phyloP scores from a whole-genome alignment of 1,140 invertebrate species.

The Ctenoplectra terminalis region DNA sequence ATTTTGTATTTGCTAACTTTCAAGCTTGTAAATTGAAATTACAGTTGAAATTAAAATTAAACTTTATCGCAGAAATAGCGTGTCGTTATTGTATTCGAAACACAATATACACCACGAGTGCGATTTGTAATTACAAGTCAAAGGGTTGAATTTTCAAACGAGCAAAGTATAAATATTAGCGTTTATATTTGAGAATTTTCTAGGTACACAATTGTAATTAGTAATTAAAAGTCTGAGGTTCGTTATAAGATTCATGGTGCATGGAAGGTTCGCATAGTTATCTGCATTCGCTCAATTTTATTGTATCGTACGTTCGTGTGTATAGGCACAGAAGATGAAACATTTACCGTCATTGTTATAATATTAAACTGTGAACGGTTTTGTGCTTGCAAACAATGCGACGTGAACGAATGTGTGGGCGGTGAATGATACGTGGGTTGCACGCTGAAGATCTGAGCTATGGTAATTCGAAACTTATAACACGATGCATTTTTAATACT shows the following conservation, averaged over 20 bases:
- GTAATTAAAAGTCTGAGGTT: not conserved
- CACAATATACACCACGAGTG: too few species aligned
- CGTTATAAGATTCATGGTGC: not conserved
- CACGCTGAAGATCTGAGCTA: not conserved
- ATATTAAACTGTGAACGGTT: constrained; percentile 41
- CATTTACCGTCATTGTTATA: constrained; percentile 4
- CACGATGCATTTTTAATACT: constrained; percentile 10
- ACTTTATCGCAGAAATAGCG: too few species aligned
- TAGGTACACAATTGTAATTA: not conserved
- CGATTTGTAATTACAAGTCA: not conserved
- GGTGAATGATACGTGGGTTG: constrained; percentile 30
- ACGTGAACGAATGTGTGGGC: constrained; percentile 7
- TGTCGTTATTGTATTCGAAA: too few species aligned
- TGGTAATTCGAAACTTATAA: constrained; percentile 33
- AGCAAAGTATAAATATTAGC: not conserved
- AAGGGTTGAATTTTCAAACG: not conserved
- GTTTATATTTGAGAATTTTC: not conserved
- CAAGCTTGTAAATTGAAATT: too few species aligned
- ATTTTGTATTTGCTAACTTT: too few species aligned
- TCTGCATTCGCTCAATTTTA: not conserved
- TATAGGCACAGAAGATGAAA: not conserved
- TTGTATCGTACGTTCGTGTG: not conserved
- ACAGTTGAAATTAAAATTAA: too few species aligned
- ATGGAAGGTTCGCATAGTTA: not conserved
- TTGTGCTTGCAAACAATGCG: constrained; percentile 43